A percentile compares a stretch with the other conserved stretches of the same genome.
phyloP scores from a whole-genome alignment of 2,888 invertebrate species.

The Chouioia cunea region DNA sequence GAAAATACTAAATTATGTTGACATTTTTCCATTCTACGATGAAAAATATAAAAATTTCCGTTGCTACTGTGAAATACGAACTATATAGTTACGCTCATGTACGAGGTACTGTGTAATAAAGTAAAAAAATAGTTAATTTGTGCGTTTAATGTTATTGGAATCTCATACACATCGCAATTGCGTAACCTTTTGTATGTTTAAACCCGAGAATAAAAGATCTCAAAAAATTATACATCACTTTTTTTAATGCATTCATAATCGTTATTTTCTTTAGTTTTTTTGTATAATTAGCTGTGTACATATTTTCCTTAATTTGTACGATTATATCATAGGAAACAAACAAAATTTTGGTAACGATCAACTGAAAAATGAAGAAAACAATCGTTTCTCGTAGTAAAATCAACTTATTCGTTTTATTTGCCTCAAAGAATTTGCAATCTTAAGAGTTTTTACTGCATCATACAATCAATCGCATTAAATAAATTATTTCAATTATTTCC shows the following conservation, averaged over 20 bases:
- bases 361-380: too few relatives aligned
- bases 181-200: conserved; percentile 63
- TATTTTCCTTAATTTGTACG: too few relatives aligned
- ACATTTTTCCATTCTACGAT: conserved; percentile 4
- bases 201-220: conserved; percentile 63
- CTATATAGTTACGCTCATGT: conserved; percentile 25
- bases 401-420: too few relatives aligned
- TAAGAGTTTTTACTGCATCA: too few relatives aligned
- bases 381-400: too few relatives aligned
- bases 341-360: too few relatives aligned
- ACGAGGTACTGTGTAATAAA: conserved; percentile 48
- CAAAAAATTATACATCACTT: conserved; percentile 52
- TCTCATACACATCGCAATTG: conserved; percentile 59
- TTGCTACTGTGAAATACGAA: conserved; percentile 29
- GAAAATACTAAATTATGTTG: conserved; percentile 2
- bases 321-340: too few relatives aligned
- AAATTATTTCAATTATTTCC: too few relatives aligned
- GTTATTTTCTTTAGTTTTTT: background rate
- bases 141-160: conserved; percentile 57
- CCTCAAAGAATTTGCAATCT: too few relatives aligned
- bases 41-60: background rate
- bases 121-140: conserved; percentile 47
- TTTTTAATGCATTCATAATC: conserved; percentile 9
- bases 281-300: background rate
- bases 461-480: too few relatives aligned